Percentiles rank a stretch among this genome's conserved stretches.
Evolutionary conservation across 2,888 invertebrate species (phyloP).

Genomic region (Mamestra brassicae): DNA sequence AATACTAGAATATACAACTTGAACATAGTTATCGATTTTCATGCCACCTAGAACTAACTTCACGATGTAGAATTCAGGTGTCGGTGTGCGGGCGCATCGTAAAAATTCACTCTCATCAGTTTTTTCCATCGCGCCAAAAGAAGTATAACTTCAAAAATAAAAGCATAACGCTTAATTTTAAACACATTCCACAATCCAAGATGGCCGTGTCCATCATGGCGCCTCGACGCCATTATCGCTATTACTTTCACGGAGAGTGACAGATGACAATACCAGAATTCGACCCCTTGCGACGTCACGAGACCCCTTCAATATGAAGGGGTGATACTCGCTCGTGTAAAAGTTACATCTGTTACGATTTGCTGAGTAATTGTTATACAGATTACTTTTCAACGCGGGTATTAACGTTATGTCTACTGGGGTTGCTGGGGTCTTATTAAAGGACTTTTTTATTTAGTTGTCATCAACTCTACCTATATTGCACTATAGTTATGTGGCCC

Average conservation of each 20-base stretch:
- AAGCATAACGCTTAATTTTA: too few relatives aligned
- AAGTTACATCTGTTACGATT: slow-evolving; percentile 40
- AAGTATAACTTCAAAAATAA: too few relatives aligned
- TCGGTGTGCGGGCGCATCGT: too few relatives aligned
- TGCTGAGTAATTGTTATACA: slow-evolving; percentile 26
- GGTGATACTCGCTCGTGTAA: slow-evolving; percentile 12
- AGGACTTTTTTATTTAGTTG: neutral
- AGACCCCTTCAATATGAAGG: slow-evolving; percentile 27
- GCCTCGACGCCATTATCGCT: slow-evolving; percentile 38
- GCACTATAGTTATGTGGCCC: neutral
- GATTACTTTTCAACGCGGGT: slow-evolving; percentile 4
- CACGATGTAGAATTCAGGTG: too few relatives aligned
- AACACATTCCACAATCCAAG: slow-evolving; percentile 11
- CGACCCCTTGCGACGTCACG: slow-evolving; percentile 28
- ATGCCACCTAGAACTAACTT: too few relatives aligned
- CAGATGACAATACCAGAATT: slow-evolving; percentile 29
- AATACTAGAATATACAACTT: too few relatives aligned
- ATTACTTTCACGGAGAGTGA: slow-evolving; percentile 30
- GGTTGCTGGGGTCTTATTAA: neutral
- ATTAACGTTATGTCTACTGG: neutral
- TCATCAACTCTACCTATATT: neutral
- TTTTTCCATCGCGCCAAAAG: too few relatives aligned
- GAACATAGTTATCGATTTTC: too few relatives aligned
- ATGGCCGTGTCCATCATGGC: slow-evolving; percentile 43
- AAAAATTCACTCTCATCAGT: too few relatives aligned